A percentile compares a stretch with the other conserved stretches of the same genome.
phyloP scores from a whole-genome alignment of 2,797 vertebrate genomes.

The Danionella dracula region DNA sequence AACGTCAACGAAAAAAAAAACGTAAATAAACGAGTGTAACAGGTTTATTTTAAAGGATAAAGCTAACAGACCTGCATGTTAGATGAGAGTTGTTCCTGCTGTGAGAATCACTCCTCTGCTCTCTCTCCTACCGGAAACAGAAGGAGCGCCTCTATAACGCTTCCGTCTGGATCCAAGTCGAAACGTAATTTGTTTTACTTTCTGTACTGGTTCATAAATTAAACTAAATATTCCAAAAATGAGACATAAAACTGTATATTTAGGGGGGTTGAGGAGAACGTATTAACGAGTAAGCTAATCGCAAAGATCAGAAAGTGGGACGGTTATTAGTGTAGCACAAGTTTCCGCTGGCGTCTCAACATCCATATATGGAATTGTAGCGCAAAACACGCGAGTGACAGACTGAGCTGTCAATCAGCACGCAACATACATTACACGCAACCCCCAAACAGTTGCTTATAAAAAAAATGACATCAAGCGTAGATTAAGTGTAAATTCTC shows the following conservation, averaged over 20 bases:
- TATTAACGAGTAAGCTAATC: not conserved
- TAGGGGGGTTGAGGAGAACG: not conserved
- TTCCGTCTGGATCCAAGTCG: conserved; percentile 43
- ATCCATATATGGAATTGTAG: conserved; percentile 62
- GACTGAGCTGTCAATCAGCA: conserved; percentile 44
- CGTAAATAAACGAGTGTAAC: no score
- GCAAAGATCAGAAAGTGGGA: conserved; percentile 34
- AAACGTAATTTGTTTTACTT: not conserved
- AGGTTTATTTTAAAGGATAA: not conserved
- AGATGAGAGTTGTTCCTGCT: not conserved
- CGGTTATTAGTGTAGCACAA: conserved; percentile 61
- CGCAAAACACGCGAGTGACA: conserved; percentile 40
- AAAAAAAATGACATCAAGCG: no score
- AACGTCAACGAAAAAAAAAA: not conserved
- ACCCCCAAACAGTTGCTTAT: no score
- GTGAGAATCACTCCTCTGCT: conserved; percentile 51
- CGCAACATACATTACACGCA: not conserved
- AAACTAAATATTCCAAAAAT: not conserved
- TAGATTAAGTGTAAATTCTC: no score
- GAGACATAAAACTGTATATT: not conserved
- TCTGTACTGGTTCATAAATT: not conserved
- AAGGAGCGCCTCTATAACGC: conserved; percentile 39
- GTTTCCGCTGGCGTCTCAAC: conserved; percentile 53
- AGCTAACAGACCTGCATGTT: conserved; percentile 63
- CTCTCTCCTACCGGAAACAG: conserved; percentile 52